Evolutionary conservation across 2,888 invertebrate species (phyloP).

Genomic region (Ischnus inquisitorius): DNA sequence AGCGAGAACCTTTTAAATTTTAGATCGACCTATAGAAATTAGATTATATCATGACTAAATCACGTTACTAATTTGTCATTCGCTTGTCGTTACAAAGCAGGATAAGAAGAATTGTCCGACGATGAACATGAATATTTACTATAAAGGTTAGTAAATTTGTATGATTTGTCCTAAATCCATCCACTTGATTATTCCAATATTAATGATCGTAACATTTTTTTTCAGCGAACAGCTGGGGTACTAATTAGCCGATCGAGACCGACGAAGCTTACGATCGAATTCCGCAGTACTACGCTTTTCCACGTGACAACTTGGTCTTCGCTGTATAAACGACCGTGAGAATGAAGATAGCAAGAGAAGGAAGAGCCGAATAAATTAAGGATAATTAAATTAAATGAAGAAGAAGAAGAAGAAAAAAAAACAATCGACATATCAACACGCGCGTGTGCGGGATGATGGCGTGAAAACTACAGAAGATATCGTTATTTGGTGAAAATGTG

Average conservation of each 20-base stretch:
- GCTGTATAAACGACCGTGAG: slow-evolving; percentile 77
- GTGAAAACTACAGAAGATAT: slow-evolving; percentile 54
- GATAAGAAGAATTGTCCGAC: slow-evolving; percentile 95
- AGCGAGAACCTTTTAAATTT: too few species aligned
- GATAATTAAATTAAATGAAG: slow-evolving; percentile 70
- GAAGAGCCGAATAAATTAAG: slow-evolving; percentile 52
- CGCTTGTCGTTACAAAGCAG: slow-evolving; percentile 82
- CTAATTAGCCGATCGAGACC: slow-evolving; percentile 88
- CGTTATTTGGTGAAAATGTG: slow-evolving; percentile 62
- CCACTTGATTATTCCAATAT: not conserved
- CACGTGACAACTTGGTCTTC: slow-evolving; percentile 78
- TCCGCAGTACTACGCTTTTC: slow-evolving; percentile 81
- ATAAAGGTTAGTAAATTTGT: slow-evolving; percentile 89
- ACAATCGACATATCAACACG: slow-evolving; percentile 77
- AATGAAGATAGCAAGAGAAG: slow-evolving; percentile 46
- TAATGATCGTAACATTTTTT: slow-evolving; percentile 57
- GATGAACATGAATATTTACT: slow-evolving; percentile 97
- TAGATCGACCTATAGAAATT: too few species aligned
- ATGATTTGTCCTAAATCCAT: not conserved
- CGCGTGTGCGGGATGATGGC: slow-evolving; percentile 65
- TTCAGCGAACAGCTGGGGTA: slow-evolving; percentile 94
- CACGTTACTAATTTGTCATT: not conserved
- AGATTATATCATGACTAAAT: not conserved
- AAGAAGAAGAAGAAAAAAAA: slow-evolving; percentile 67
- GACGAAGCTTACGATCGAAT: slow-evolving; percentile 71